Conservation (phyloP, 2,797 vertebrate genomes). For the Acanthopagrus latus region DNA sequence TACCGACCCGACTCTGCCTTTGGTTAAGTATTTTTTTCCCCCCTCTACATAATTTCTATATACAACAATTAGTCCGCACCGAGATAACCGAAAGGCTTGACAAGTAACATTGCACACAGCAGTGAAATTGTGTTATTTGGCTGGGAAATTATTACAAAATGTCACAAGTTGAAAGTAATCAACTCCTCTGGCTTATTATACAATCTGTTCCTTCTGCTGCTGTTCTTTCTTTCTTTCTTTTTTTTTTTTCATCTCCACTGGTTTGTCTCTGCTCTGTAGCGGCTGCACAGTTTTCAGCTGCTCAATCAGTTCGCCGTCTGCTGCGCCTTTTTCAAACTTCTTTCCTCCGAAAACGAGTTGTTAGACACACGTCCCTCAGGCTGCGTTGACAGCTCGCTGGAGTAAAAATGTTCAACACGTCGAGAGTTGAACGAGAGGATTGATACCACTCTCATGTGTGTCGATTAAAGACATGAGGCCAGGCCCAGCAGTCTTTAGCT, state of each 20-base stretch:
- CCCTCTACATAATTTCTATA: constrained; percentile 51
- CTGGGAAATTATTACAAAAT: constrained; percentile 53
- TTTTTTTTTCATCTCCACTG: not conserved
- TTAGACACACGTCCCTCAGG: constrained; percentile 39
- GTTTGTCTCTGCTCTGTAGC: constrained; percentile 22
- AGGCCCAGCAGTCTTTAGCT: not conserved
- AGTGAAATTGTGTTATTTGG: constrained; percentile 44
- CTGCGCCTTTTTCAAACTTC: constrained; percentile 56
- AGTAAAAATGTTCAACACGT: constrained; percentile 46
- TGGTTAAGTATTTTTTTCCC: constrained; percentile 55
- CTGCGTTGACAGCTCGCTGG: constrained; percentile 44
- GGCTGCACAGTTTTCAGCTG: constrained; percentile 41
- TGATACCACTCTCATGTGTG: not conserved
- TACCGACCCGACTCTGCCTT: constrained; percentile 62
- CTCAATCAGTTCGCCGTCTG: constrained; percentile 37
- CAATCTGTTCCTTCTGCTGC: constrained; percentile 42
- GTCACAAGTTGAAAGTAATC: constrained; percentile 56
- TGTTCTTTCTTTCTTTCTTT: constrained; percentile 15
- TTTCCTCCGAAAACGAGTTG: constrained; percentile 45
- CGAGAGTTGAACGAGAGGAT: not conserved
- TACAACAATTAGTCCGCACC: constrained; percentile 44
- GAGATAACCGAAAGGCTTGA: constrained; percentile 34
- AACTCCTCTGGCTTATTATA: constrained; percentile 50
- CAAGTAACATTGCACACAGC: constrained; percentile 62
- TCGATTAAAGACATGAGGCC: not conserved